Evolutionary conservation across 2,888 invertebrate species (phyloP).

Genomic region (Oscheius myriophilus): DNA sequence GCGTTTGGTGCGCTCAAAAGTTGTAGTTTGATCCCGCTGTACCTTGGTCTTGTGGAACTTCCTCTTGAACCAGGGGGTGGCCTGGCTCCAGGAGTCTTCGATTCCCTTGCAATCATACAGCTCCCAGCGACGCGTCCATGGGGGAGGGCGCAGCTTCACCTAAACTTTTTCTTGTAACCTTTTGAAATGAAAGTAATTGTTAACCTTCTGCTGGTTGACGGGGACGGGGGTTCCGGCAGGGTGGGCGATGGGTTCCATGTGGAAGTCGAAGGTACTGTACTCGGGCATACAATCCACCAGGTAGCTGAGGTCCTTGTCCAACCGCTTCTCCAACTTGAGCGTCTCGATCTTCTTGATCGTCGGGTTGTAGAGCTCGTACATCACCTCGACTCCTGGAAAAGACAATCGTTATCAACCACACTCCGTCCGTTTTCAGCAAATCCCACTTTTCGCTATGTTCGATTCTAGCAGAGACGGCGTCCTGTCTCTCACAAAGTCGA

Average conservation of each 20-base stretch:
- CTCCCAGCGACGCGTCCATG: slow-evolving; percentile 89
- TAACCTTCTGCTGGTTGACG: slow-evolving; percentile 77
- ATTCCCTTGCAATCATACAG: slow-evolving; percentile 62
- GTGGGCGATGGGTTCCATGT: slow-evolving; percentile 85
- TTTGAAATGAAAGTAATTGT: neutral
- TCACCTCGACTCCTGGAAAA: slow-evolving; percentile 78
- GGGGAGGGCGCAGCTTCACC: slow-evolving; percentile 77
- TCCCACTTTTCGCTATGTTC: slow-evolving; percentile 31
- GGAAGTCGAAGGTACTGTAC: slow-evolving; percentile 85
- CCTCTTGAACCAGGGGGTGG: slow-evolving; percentile 66
- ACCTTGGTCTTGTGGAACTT: slow-evolving; percentile 63
- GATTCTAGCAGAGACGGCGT: slow-evolving; percentile 59
- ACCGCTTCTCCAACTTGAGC: slow-evolving; percentile 87
- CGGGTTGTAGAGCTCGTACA: slow-evolving; percentile 92
- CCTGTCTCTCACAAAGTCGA: slow-evolving; percentile 58
- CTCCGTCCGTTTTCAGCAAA: too few relatives aligned
- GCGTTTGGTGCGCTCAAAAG: too few relatives aligned
- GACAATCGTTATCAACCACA: neutral
- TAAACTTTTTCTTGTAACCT: too few relatives aligned
- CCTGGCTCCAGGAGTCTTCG: slow-evolving; percentile 63
- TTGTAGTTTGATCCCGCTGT: neutral
- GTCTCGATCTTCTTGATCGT: slow-evolving; percentile 89
- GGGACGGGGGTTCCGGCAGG: slow-evolving; percentile 84
- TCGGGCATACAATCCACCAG: slow-evolving; percentile 84
- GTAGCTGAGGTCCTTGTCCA: slow-evolving; percentile 88